Evolutionary conservation across 2,888 invertebrate species (phyloP), one percentile per base, ranked within the genome.

Genomic region (Notodonta dromedarius): DNA sequence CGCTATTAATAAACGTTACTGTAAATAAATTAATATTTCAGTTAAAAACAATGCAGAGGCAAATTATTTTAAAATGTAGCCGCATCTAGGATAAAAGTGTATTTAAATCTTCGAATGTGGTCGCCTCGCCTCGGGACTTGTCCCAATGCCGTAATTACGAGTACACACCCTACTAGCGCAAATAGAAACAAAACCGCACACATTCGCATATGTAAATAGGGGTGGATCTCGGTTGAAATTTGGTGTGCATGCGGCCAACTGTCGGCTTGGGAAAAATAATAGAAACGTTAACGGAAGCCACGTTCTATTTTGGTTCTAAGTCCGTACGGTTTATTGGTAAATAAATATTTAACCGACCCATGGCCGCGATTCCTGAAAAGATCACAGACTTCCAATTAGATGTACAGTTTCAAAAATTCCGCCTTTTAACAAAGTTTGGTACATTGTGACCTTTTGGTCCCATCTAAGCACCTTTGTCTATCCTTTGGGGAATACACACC

Each of bases 81-180:
- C 39, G 13, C n/a, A 54, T 54, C 54, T 39, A 54, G 54, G 39
- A 8, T 24, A 14, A 54, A 35, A 14, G 12, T 1, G 7, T 4
- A 54, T 51, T 66, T 85, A 77, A 70, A 60, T 83, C 83, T 63
- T 56, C 66, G 79, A 76, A 74, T 84, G 90, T 75, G 89, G 88
- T 86, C 81, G 72, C 81, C 67, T 79, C 82, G 86, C 88, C 86
- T 80, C 82, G 86, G 85, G 88, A 86, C 84, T 81, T 85, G 88
- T 91, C 89, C 89, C 88, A 79, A 84, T 83, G 85, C 87, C 86
- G 90, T 92, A 91, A 93, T 93, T 91, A 92, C 90, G 88, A 83
- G 83, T 86, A 87, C 84, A 89, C 88, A 89, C 87, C 88, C 88
- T 84, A 85, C 85, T 82, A 84, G 83, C 76, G 88, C 88, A 91